Evolutionary conservation across 2,797 vertebrate species (phyloP).

Genomic region (Poeciliopsis infans): DNA sequence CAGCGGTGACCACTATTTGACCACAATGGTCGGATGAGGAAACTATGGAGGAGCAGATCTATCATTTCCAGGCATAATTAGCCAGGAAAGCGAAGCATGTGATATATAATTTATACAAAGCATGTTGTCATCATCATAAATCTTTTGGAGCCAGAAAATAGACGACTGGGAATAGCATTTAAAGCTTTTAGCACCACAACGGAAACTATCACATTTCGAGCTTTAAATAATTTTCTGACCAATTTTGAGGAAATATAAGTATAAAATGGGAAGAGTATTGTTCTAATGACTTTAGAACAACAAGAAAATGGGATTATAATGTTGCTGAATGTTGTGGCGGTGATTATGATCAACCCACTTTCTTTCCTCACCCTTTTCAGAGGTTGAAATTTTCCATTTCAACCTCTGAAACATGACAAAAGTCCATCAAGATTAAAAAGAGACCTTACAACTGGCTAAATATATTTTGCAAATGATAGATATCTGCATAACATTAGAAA

Average conservation of each 20-base stretch:
- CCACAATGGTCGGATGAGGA: conserved; percentile 31
- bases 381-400: background rate
- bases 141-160: conserved; percentile 13
- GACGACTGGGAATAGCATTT: background rate
- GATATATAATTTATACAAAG: conserved; percentile 21
- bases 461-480: background rate
- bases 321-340: background rate
- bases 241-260: background rate
- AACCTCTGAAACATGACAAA: background rate
- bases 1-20: conserved; percentile 46
- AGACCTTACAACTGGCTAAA: background rate
- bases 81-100: conserved; percentile 10
- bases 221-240: conserved; percentile 4
- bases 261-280: background rate
- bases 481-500: background rate
- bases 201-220: background rate
- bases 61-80: conserved; percentile 34
- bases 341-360: background rate
- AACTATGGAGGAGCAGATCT: conserved; percentile 10
- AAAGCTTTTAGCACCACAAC: conserved; percentile 1
- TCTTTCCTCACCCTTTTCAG: background rate
- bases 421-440: background rate
- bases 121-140: conserved; percentile 20
- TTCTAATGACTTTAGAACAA: background rate
- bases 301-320: background rate